Percentiles rank a stretch among this genome's conserved stretches.
These are phyloP conservation scores for Torymus aiolomorphi DNA, from an alignment of 2,888 invertebrate species.

Conservation along the genomic window DNA sequence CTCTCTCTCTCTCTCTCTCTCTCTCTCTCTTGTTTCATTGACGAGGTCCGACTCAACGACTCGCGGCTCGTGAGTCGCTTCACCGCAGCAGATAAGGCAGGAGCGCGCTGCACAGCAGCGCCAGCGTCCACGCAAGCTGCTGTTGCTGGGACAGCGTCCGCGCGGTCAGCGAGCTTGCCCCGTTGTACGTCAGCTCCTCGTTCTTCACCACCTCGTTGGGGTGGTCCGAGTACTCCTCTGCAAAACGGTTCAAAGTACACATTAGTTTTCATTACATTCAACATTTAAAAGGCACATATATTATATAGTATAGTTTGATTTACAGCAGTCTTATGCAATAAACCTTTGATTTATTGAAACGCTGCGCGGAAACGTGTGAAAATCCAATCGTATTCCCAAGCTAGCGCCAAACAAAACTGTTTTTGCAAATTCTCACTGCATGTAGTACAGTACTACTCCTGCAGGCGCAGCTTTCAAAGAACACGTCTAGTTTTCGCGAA, in stretches of 20 bases:
- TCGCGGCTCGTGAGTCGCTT: constrained; percentile 66
- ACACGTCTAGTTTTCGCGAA: background rate
- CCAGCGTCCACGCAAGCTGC: constrained; percentile 62
- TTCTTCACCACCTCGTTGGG: constrained; percentile 95
- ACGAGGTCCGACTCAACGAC: constrained; percentile 6
- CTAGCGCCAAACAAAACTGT: too few species aligned
- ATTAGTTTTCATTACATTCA: too few species aligned
- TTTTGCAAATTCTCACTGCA: too few species aligned
- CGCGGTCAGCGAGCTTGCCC: constrained; percentile 64
- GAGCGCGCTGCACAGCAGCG: constrained; percentile 67
- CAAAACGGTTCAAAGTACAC: constrained; percentile 63
- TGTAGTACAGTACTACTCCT: too few species aligned
- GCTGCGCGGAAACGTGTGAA: too few species aligned
- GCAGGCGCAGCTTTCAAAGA: too few species aligned
- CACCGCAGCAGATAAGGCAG: constrained; percentile 71
- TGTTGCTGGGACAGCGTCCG: constrained; percentile 42
- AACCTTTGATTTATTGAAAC: too few species aligned
- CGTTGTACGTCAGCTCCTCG: constrained; percentile 90
- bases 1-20: constrained; percentile 5
- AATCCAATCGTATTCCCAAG: too few species aligned
- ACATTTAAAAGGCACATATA: too few species aligned
- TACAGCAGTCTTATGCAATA: too few species aligned
- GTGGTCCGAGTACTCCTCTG: constrained; percentile 91
- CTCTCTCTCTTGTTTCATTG: background rate
- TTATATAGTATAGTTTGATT: too few species aligned